These are phyloP conservation scores for Rhabditoides inermis DNA, from an alignment of 2,888 invertebrate species.

Conservation along the genomic window DNA sequence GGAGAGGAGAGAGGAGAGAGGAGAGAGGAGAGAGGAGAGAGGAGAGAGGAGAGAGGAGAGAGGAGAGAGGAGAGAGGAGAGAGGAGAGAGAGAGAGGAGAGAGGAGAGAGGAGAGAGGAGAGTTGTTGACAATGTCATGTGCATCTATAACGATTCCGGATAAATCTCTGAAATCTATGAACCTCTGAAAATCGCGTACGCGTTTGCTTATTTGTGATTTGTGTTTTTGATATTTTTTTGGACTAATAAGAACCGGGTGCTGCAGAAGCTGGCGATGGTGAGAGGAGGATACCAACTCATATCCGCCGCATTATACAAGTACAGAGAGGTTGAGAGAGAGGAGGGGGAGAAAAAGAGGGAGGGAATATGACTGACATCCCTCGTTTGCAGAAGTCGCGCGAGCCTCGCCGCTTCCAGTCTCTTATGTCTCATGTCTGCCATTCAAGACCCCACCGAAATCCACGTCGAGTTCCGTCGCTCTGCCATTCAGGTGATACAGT, in stretches of 20 bases:
- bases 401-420: constrained; percentile 81
- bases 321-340: neutral
- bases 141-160: too few relatives aligned
- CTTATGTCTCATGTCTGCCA: constrained; percentile 95
- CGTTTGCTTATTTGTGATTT: too few relatives aligned
- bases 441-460: constrained; percentile 80
- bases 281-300: constrained; percentile 99
- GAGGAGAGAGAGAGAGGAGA: too few relatives aligned
- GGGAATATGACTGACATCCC: constrained; percentile 61
- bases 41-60: too few relatives aligned
- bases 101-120: too few relatives aligned
- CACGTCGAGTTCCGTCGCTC: constrained; percentile 75
- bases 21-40: too few relatives aligned
- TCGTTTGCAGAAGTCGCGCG: constrained; percentile 57
- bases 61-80: too few relatives aligned
- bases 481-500: constrained; percentile 19
- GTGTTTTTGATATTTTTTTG: too few relatives aligned
- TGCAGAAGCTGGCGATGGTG: constrained; percentile 92
- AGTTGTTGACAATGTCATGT: too few relatives aligned
- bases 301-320: constrained; percentile 78
- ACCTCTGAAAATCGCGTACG: too few relatives aligned
- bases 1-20: too few relatives aligned
- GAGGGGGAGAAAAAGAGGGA: neutral
- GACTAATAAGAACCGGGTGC: constrained; percentile 88
- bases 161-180: too few relatives aligned